Base-by-base conservation (phyloP, 2,797 vertebrate species). In the Paedocypris micromegethes region DNA sequence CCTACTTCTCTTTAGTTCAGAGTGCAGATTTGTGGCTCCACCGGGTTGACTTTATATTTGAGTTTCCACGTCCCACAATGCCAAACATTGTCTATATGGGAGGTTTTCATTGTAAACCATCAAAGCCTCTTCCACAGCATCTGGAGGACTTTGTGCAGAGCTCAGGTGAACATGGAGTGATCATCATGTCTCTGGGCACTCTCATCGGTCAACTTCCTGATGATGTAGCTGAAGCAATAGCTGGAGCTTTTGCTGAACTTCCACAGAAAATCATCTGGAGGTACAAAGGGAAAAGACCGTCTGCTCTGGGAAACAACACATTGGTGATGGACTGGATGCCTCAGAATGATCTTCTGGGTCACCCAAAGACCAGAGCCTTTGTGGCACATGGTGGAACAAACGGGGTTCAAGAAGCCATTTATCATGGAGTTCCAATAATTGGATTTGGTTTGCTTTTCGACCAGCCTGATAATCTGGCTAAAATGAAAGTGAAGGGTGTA, bases 101-200 rank as follows among this genome's bases (percentile, higher is more conserved):
- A 7, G 83, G 83, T 3, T 81, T 85, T 41, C 83, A 83, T 44
- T 85, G 84, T 65, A 75, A 64, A 42, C 77, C 78, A 2, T 41
- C 80, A 4, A 79, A 78, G 44, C 77, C 81, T 5, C 81, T 84
- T 59, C 64, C 79, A 7, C 58, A 68, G 42, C 74, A 86, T 5
- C 68, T 86, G 6, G 81, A 82, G 64, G 72, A 80, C 47, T 82
- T 80, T 80, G 74, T 80, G 7, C 77, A 82, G 69, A 79, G 77
- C 63, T 82, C 79, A 60, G 79, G 77, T 39, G 75, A 82, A 6
- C 79, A 79, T 51, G 80, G 80, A 3, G 48, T 80, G 63, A 79
- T 90, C 5, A 68, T 89, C 48, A 87, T 82, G 80, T 82, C 80
- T 61, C 70, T 82, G 45, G 80, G 80, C 38, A 77, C 79, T 37